Base-by-base conservation (phyloP, 2,113 vertebrate species). In the Lamprologus ornatipinnis region DNA sequence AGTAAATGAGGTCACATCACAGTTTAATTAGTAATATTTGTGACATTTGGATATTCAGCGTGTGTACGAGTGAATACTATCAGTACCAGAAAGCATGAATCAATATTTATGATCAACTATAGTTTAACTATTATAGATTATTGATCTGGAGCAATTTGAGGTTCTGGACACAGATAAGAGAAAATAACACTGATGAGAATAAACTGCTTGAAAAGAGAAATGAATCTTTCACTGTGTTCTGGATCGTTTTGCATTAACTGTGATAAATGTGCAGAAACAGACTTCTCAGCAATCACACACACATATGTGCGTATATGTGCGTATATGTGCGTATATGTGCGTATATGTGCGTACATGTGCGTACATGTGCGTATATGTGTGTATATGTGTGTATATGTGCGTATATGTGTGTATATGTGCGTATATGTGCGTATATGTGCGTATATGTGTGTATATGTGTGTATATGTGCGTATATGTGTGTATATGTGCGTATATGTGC, bases 41-140 rank as follows among this genome's bases (percentile, higher is more conserved):
- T 26, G 37, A 45, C 13, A 17, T 28, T 11, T 75, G 68, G 14
- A 45, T 28, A 4, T 5, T 47, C 14, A 47, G 6, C 3, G 5
- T 26, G 14, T 35, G 8, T 35, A 35, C 33, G 40, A 9, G 0
- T 73, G 68, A 45, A 73, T 17, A 11, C 13, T 6, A 10, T 45
- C 65, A 23, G 35, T 23, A 42, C 1, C 65, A 70, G 0, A 73
- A 45, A 26, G 5, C 37, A 5, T 45, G 68, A 26, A 70, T 68
- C 19, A 14, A 68, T 68, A 21, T 37, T 37, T 68, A 5, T 40
- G 63, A 37, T 37, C 19, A 68, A 40, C 63, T 68, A 68, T 6
- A 42, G 7, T 60, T 33, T 0, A 35, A 14, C 47, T 53, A 15
- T 80, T n/a, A 3, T 14, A 0, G 47, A 54, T 57, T 26, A 57